Conservation (phyloP, 2,888 invertebrate genomes). For the Leptinotarsa haldemani region DNA sequence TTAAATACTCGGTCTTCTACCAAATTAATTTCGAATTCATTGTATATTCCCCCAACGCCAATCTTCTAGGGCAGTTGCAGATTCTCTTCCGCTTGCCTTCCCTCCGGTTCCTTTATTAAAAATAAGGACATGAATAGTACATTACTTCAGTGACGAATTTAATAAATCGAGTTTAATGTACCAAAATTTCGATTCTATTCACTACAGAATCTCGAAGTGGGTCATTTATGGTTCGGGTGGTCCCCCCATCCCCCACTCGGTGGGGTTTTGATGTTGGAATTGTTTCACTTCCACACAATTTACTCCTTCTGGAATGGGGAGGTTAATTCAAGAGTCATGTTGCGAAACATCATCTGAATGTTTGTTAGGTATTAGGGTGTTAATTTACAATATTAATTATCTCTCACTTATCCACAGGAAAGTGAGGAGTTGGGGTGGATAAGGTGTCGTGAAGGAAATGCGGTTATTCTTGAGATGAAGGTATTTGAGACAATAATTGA, state of each 20-base stretch:
- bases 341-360: neutral
- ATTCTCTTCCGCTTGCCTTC: conserved; percentile 31
- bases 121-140: conserved; percentile 47
- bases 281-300: conserved; percentile 11
- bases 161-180: conserved; percentile 31
- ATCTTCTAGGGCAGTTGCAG: conserved; percentile 45
- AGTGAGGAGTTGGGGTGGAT: neutral
- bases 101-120: conserved; percentile 53
- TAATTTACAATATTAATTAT: conserved; percentile 3
- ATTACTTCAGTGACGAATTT: conserved; percentile 32
- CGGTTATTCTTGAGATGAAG: too few species aligned
- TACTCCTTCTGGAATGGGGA: neutral
- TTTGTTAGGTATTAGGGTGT: neutral
- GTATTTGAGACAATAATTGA: too few species aligned
- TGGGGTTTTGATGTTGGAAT: conserved; percentile 6
- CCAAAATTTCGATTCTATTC: conserved; percentile 23
- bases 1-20: conserved; percentile 58
- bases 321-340: conserved; percentile 2
- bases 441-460: too few species aligned
- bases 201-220: conserved; percentile 17
- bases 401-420: neutral
- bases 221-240: conserved; percentile 7
- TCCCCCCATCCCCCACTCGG: too few species aligned
- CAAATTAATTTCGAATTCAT: conserved; percentile 62
- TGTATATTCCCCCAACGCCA: conserved; percentile 51